Evolutionary conservation across 2,113 vertebrate species (phyloP).

Genomic region (Dasyprocta punctata): DNA sequence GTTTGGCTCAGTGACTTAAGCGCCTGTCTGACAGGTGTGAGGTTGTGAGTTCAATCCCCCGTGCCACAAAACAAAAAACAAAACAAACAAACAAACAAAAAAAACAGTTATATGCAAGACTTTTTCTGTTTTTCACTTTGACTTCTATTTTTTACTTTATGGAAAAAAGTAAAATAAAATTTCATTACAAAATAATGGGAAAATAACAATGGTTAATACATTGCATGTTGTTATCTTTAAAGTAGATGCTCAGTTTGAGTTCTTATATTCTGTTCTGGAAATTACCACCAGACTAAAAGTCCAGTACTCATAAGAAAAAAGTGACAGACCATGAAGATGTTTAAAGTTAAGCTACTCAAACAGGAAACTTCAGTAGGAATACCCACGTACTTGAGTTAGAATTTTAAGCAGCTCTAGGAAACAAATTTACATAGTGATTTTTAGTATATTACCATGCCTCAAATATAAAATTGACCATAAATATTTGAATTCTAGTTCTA

Average conservation of each 20-base stretch:
- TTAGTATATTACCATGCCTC: slow-evolving; percentile 9
- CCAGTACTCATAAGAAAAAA: not conserved
- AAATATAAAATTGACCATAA: not conserved
- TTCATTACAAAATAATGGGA: not conserved
- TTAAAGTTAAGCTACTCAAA: not conserved
- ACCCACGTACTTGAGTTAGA: not conserved
- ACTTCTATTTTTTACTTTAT: not conserved
- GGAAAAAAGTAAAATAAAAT: not conserved
- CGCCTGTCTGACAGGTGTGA: too few relatives aligned
- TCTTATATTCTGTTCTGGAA: not conserved
- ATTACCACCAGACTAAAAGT: not conserved
- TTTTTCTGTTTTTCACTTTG: not conserved
- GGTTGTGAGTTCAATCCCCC: too few relatives aligned
- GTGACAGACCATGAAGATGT: not conserved
- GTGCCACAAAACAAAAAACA: too few relatives aligned
- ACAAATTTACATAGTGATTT: not conserved
- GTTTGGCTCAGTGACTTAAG: too few relatives aligned
- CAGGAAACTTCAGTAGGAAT: not conserved
- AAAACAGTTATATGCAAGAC: not conserved
- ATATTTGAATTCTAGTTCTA: slow-evolving; percentile 35
- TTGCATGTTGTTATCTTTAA: not conserved
- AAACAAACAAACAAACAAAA: too few relatives aligned
- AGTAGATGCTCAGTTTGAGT: not conserved
- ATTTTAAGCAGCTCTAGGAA: slow-evolving; percentile 2
- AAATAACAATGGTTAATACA: not conserved